phyloP scores from a whole-genome alignment of 2,888 invertebrate species.

The Acronicta alni region DNA sequence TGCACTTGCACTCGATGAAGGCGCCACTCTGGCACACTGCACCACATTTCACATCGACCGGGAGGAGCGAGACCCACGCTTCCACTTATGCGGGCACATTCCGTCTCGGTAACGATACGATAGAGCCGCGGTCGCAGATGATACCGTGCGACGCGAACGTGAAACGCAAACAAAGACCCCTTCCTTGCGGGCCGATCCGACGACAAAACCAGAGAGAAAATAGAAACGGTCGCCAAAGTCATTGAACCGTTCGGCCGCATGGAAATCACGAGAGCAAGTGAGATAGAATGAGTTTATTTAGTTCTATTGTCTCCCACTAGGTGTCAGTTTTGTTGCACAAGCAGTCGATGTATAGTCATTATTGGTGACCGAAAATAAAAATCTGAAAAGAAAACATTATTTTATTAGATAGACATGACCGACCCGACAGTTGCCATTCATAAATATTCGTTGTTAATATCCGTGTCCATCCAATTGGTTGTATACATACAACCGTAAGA shows the following conservation, averaged over 20 bases:
- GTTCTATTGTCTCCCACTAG: slow-evolving; percentile 62
- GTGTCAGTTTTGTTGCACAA: slow-evolving; percentile 63
- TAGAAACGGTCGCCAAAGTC: slow-evolving; percentile 88
- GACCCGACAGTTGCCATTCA: no score
- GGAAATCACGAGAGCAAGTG: slow-evolving; percentile 79
- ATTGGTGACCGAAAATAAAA: slow-evolving; percentile 73
- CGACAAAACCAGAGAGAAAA: slow-evolving; percentile 89
- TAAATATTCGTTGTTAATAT: no score
- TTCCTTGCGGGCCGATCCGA: slow-evolving; percentile 82
- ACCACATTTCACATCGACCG: slow-evolving; percentile 86
- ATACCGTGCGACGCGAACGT: slow-evolving; percentile 86
- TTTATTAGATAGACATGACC: no score
- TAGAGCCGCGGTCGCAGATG: slow-evolving; percentile 78
- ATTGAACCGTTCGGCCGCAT: slow-evolving; percentile 87
- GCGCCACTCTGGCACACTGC: slow-evolving; percentile 86
- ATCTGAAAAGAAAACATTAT: no score
- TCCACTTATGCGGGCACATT: slow-evolving; percentile 88
- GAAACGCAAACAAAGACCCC: slow-evolving; percentile 89
- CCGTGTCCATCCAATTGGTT: no score
- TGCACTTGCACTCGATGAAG: slow-evolving; percentile 86
- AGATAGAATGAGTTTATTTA: slow-evolving; percentile 65
- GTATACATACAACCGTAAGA: no score
- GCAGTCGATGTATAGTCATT: slow-evolving; percentile 55
- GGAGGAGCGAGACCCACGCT: slow-evolving; percentile 86
- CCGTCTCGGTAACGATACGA: slow-evolving; percentile 85